Percentiles rank a stretch among this genome's conserved stretches.
These are phyloP conservation scores for Noctuana brunneofusca DNA, from an alignment of 2,888 invertebrate genomes.

Conservation along the genomic window DNA sequence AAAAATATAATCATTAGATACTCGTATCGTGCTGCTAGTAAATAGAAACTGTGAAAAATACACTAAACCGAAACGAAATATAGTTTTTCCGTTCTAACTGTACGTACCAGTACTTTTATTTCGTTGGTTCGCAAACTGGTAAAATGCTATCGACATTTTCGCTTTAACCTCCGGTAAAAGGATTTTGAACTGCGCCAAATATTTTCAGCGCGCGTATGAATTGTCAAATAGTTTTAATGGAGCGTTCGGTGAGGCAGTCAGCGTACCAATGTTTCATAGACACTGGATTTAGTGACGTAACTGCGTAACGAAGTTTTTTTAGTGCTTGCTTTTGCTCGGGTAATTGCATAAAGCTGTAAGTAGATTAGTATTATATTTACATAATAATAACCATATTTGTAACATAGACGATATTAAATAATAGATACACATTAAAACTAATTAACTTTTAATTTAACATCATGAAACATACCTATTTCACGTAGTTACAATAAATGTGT, in stretches of 20 bases:
- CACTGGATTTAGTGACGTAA: neutral
- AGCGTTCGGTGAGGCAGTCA: neutral
- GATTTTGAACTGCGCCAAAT: constrained; percentile 22
- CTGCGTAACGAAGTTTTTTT: neutral
- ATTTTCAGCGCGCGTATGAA: constrained; percentile 12
- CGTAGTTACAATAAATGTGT: no score
- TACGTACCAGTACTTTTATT: constrained; percentile 16
- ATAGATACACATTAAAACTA: no score
- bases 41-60: neutral
- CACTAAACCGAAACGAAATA: constrained; percentile 11
- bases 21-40: neutral
- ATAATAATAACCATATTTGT: no score
- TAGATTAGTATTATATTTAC: no score
- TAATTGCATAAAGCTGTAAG: no score
- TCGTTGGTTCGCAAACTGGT: constrained; percentile 11
- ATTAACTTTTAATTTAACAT: no score
- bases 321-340: no score
- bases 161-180: constrained; percentile 20
- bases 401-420: no score
- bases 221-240: constrained; percentile 12
- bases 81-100: constrained; percentile 1
- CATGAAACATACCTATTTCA: no score
- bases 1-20: neutral
- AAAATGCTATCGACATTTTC: constrained; percentile 29
- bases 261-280: neutral